Base-by-base conservation (phyloP, 2,113 vertebrate genomes). In the Pelecanoides urinatrix region DNA sequence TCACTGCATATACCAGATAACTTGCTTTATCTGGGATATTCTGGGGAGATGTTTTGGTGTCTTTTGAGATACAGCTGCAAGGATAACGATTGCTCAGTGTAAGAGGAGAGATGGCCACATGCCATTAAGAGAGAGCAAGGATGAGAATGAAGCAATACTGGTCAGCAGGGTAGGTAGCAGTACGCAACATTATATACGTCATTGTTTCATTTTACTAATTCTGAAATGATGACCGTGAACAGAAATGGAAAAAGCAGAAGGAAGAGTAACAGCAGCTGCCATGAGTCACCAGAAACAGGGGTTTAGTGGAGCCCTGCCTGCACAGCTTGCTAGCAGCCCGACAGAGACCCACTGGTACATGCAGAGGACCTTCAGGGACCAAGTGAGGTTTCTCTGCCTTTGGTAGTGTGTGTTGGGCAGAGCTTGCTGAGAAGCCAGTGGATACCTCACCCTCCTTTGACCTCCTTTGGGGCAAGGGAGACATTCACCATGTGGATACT, bases 191-290 rank as follows among this genome's bases (percentile, higher is more conserved):
- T 62, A n/a, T 3, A 20, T 6, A 81, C 13, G 25, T 91, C 84
- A 91, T 11, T 23, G 34, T 49, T 96, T 91, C 27, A 23, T 67
- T 82, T 86, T 92, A 55, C 52, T 40, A 10, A 27, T 72, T 77
- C 32, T 52, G 75, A 66, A 71, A 32, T 6, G 5, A 49, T 68
- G 68, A 71, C 29, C 42, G 12, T 2, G 17, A 75, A 36, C 73
- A 65, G 85, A 88, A 32, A 36, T 38, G 67, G 85, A 79, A 67
- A 66, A 96, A 95, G 91, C 76, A 95, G 96, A 95, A 92, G 82
- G 34, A 88, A 86, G 47, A 71, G 23, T 50, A 92, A 49, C 8
- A 84, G 74, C 62, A 88, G 62, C 36, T 53, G 56, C 78, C 2
- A 2, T 94, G 86, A 96, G 65, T 91, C 91, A 95, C 79, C 42